Evolutionary conservation across 2,888 invertebrate species (phyloP), one percentile per base, ranked within the genome.

Genomic region (Polydrusus pterygomalis): DNA sequence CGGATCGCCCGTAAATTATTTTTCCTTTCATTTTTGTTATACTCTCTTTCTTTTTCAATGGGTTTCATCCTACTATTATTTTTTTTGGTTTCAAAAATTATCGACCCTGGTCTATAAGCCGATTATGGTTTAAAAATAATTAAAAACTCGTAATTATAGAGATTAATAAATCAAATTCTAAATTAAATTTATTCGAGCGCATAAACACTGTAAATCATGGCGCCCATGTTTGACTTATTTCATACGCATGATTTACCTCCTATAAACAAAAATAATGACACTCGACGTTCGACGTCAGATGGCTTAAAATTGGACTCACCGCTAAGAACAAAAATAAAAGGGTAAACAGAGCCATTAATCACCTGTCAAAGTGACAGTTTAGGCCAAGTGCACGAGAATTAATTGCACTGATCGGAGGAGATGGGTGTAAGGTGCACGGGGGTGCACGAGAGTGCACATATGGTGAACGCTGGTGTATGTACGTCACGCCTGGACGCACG

Each of bases 341-440:
- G 81, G 81, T 80, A 81, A 74, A 74, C 79, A 77, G 78, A 54
- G 79, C 74, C 76, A 82, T 83, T 83, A 83, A 83, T 83, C 82
- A 83, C 80, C 78, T 77, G 75, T 74, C 77, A 81, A 75, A 79
- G 82, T 77, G 73, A 73, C 73, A 77, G 73, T 51, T 40, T 62
- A 68, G 77, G 60, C 73, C 73, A 73, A 77, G 73, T 77, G 65
- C 73, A 34, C 69, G 62, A 73, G 73, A 34, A 77, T 77, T 77
- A 77, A 77, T 77, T 65, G 67, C 72, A 43, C 51, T 56, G 74
- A 69, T 68, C 67, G 6, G 43, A 65, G 6, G 43, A 65, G 65
- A 65, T 65, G 65, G 65, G 65, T 51, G 67, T 47, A 73, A 73
- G 73, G 73, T 72, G 71, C 38, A 20, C 30, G 18, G 38, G 65